phyloP scores from a whole-genome alignment of 2,797 vertebrate genomes.

The Anableps anableps region DNA sequence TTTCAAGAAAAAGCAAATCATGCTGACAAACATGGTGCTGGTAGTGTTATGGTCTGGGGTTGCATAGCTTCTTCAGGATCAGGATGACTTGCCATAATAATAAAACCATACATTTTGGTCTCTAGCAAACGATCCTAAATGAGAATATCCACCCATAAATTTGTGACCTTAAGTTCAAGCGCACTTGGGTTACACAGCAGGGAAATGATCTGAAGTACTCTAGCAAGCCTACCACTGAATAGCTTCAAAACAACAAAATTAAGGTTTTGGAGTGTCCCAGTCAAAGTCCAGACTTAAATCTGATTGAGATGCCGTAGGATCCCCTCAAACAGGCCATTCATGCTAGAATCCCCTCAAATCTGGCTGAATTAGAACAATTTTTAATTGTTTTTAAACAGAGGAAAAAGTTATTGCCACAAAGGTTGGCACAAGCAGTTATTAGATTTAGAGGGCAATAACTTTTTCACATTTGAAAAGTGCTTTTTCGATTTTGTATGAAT shows the following conservation, averaged over 20 bases:
- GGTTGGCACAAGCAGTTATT: neutral
- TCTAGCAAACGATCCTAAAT: neutral
- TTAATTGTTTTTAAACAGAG: neutral
- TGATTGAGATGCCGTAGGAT: neutral
- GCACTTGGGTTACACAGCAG: neutral
- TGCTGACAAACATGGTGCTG: neutral
- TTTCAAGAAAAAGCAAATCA: neutral
- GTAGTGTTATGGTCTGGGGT: neutral
- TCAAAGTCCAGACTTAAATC: neutral
- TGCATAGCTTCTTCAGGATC: neutral
- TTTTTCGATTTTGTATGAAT: neutral
- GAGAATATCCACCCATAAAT: neutral
- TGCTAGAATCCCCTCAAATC: neutral
- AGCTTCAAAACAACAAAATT: neutral
- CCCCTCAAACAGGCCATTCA: neutral
- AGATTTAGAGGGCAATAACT: neutral
- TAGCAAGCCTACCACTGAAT: neutral
- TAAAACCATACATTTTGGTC: neutral
- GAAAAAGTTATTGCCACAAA: neutral
- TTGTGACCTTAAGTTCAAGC: neutral
- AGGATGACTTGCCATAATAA: neutral
- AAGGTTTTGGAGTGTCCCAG: neutral
- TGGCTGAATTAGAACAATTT: neutral
- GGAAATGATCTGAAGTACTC: neutral
- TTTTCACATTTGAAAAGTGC: neutral